Evolutionary conservation across 2,797 vertebrate genomes (phyloP).

Genomic region (Phoxinus dragarum): DNA sequence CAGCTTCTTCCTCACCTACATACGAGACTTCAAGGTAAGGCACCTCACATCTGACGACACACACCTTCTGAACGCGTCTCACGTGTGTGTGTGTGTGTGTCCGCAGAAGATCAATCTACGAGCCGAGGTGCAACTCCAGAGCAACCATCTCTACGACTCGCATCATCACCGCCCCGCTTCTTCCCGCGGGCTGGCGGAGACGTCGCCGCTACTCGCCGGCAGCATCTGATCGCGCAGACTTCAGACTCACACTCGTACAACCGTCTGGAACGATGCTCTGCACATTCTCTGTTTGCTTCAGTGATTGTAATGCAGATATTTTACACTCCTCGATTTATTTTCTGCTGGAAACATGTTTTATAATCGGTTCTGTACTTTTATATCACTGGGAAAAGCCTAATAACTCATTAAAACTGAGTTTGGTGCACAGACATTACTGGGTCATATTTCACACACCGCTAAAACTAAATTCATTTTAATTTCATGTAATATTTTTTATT

Average conservation of each 20-base stretch:
- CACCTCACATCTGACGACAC: rapidly evolving
- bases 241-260: not conserved
- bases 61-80: not conserved
- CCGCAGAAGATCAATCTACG: constrained; percentile 86
- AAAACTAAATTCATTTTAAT: not conserved
- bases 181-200: constrained; percentile 68
- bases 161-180: constrained; percentile 52
- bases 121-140: constrained; percentile 77
- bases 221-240: constrained; percentile 72
- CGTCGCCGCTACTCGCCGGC: constrained; percentile 78
- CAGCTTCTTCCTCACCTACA: constrained; percentile 94
- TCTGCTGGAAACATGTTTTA: not conserved
- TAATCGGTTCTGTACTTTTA: not conserved
- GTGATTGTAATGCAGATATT: not conserved
- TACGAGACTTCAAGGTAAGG: constrained; percentile 93
- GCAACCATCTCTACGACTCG: constrained; percentile 81
- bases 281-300: not conserved
- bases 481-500: not conserved
- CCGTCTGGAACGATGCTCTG: no score
- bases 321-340: not conserved
- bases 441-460: not conserved
- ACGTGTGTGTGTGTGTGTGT: not conserved
- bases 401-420: no score
- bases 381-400: no score
- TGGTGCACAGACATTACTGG: not conserved